phyloP scores from a whole-genome alignment of 2,888 invertebrate genomes.

The Cheilosia soror region DNA sequence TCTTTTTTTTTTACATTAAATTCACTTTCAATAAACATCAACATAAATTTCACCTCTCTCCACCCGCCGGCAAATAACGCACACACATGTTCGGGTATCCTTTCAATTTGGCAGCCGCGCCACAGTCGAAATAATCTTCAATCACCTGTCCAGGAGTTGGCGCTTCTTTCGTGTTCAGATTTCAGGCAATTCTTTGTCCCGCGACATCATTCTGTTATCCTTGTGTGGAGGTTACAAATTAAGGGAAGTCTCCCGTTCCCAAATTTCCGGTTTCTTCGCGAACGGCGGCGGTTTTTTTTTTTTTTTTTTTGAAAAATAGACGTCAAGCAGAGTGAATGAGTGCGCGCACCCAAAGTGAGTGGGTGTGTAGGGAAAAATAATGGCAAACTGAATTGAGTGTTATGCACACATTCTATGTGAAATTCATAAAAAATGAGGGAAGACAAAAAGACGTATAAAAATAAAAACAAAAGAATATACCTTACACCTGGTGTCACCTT shows the following conservation, averaged over 20 bases:
- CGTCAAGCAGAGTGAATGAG: conserved; percentile 36
- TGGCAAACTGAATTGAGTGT: conserved; percentile 72
- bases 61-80: not conserved
- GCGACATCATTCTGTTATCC: conserved; percentile 51
- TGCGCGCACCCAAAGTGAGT: not conserved
- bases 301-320: conserved; percentile 38
- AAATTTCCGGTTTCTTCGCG: conserved; percentile 24
- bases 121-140: conserved; percentile 67
- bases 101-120: conserved; percentile 46
- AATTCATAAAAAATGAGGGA: conserved; percentile 55
- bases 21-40: conserved; percentile 76
- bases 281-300: conserved; percentile 1
- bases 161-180: conserved; percentile 22
- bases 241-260: conserved; percentile 49
- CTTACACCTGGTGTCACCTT: conserved; percentile 73
- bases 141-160: conserved; percentile 66
- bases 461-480: conserved; percentile 60
- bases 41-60: conserved; percentile 69
- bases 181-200: conserved; percentile 30
- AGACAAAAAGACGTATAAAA: conserved; percentile 17
- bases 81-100: conserved; percentile 55
- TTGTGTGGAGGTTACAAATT: conserved; percentile 60
- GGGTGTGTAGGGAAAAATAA: conserved; percentile 36
- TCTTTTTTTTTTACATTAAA: conserved; percentile 60
- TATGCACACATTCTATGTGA: conserved; percentile 52